A percentile compares a stretch with the other conserved stretches of the same genome.
Evolutionary conservation across 2,113 vertebrate genomes (phyloP).

Genomic region (Megaptera novaeangliae): DNA sequence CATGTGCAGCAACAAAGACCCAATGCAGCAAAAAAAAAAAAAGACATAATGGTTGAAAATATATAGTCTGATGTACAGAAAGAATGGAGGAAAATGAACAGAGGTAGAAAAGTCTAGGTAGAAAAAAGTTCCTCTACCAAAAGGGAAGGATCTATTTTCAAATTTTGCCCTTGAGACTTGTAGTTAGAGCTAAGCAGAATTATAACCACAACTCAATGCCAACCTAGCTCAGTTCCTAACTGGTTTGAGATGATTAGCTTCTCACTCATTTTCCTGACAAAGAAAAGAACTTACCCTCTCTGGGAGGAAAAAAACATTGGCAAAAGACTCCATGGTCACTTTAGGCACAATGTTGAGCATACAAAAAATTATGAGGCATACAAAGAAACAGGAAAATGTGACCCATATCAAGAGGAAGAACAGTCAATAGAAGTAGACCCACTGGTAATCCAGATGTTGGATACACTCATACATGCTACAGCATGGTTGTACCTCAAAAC

Average conservation of each 20-base stretch:
- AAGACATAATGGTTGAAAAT: background rate
- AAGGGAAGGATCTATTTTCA: background rate
- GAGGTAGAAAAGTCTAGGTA: background rate
- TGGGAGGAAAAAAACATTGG: background rate
- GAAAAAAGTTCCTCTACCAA: background rate
- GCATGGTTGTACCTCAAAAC: background rate
- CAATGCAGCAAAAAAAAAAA: too few relatives aligned
- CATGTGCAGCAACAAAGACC: too few relatives aligned
- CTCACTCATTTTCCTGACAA: background rate
- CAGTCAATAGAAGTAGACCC: background rate
- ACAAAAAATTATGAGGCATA: background rate
- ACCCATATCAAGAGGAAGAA: background rate
- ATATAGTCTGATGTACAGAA: background rate
- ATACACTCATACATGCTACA: background rate
- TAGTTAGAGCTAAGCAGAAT: background rate
- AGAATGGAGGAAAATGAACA: background rate
- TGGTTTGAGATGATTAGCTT: background rate
- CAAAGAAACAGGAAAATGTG: background rate
- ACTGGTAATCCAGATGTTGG: background rate
- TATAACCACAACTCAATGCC: background rate
- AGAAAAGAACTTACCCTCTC: background rate
- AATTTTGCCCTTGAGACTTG: background rate
- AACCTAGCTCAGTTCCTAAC: background rate
- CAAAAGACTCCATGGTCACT: background rate
- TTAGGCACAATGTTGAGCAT: background rate